Evolutionary conservation across 2,797 vertebrate genomes (phyloP).

Genomic region (Chanos chanos): DNA sequence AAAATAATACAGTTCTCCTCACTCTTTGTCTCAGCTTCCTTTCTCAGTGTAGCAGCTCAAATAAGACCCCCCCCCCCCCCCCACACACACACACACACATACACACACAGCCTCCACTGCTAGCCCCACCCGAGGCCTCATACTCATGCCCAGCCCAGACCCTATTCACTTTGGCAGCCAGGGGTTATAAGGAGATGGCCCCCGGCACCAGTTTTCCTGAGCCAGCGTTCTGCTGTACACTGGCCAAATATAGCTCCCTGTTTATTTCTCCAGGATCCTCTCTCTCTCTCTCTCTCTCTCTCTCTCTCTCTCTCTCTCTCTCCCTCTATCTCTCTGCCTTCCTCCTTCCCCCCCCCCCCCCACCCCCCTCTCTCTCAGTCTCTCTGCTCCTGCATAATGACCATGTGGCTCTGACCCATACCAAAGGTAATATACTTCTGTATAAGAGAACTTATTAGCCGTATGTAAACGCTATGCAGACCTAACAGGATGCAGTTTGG

Average conservation of each 20-base stretch:
- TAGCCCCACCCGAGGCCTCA: background rate
- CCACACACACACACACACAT: constrained; percentile 1
- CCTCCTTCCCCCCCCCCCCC: constrained; percentile 1
- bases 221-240: constrained; percentile 55
- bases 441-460: too few species aligned
- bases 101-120: too few species aligned
- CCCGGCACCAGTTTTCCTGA: constrained; percentile 58
- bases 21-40: too few species aligned
- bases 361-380: background rate
- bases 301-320: background rate
- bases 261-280: constrained; percentile 39
- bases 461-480: too few species aligned
- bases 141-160: constrained; percentile 4
- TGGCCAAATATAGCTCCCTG: constrained; percentile 53
- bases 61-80: background rate
- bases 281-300: background rate
- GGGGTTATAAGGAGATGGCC: constrained; percentile 54
- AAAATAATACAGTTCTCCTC: too few species aligned
- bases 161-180: constrained; percentile 35
- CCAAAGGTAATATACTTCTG: too few species aligned
- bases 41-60: too few species aligned
- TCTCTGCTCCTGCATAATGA: background rate
- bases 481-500: too few species aligned
- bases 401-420: too few species aligned
- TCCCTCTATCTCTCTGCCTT: background rate